Conservation (phyloP, 1,140 invertebrate species). For the Notospermus geniculatus region DNA sequence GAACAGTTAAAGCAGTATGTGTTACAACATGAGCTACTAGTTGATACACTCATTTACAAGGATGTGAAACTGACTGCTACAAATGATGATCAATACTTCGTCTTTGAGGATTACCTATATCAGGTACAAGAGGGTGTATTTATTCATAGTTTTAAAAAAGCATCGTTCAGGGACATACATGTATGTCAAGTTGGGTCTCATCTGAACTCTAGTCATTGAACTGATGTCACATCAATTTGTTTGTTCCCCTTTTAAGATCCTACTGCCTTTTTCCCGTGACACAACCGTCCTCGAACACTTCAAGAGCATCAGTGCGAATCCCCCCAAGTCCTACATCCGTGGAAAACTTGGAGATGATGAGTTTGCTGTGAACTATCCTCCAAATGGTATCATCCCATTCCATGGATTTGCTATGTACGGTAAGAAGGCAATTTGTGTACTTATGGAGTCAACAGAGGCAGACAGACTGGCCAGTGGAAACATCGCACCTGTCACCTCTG, state of each 20-base stretch:
- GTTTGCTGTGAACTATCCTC: slow-evolving; percentile 75
- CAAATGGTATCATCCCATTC: slow-evolving; percentile 92
- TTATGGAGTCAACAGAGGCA: no score
- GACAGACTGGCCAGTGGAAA: no score
- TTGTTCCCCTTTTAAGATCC: slow-evolving; percentile 61
- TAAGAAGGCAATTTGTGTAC: slow-evolving; percentile 63
- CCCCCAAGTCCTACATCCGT: slow-evolving; percentile 53
- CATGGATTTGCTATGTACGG: slow-evolving; percentile 97
- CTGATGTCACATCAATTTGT: slow-evolving; percentile 1
- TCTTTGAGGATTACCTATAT: slow-evolving; percentile 93
- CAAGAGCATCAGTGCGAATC: slow-evolving; percentile 49
- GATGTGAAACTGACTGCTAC: slow-evolving; percentile 93
- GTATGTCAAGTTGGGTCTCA: neutral
- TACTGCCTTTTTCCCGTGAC: slow-evolving; percentile 91
- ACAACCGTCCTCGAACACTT: slow-evolving; percentile 68
- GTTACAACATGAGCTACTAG: slow-evolving; percentile 84
- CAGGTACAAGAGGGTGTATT: slow-evolving; percentile 75
- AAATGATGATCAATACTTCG: slow-evolving; percentile 97
- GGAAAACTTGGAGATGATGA: slow-evolving; percentile 51
- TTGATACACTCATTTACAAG: slow-evolving; percentile 92
- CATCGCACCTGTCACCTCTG: no score
- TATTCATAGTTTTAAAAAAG: slow-evolving; percentile 5
- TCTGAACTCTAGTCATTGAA: no score
- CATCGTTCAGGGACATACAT: neutral
- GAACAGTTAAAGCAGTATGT: slow-evolving; percentile 79